Conservation (phyloP, 2,113 vertebrate species). For the Emydura subglobosa region DNA sequence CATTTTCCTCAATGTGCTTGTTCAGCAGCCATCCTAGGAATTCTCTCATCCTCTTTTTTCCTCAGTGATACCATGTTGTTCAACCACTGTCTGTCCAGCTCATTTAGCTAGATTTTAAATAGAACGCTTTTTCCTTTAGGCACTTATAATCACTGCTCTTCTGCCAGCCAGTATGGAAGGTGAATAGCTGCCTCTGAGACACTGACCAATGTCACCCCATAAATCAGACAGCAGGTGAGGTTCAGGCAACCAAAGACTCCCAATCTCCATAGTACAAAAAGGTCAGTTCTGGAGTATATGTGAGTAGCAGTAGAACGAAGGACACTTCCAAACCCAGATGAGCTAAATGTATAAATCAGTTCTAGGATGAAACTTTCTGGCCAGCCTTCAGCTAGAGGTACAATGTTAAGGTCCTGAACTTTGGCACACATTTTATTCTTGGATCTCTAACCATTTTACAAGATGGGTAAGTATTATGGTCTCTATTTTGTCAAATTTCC, state of each 20-base stretch:
- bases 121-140: not conserved
- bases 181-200: not conserved
- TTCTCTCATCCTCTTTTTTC: not conserved
- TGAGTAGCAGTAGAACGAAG: not conserved
- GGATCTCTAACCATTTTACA: not conserved
- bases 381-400: not conserved
- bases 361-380: not conserved
- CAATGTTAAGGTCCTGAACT: not conserved
- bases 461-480: not conserved
- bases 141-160: not conserved
- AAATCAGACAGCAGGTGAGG: not conserved
- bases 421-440: not conserved
- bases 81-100: rapidly evolving
- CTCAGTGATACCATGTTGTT: not conserved
- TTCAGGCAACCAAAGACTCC: not conserved
- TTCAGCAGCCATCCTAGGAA: not conserved
- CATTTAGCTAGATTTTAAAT: not conserved
- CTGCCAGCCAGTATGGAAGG: not conserved
- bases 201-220: not conserved
- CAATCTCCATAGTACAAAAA: not conserved
- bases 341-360: not conserved
- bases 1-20: not conserved
- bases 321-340: not conserved
- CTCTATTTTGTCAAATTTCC: not conserved
- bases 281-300: not conserved